Conservation (phyloP, 2,113 vertebrate genomes). For the Gasterosteus aculeatus region DNA sequence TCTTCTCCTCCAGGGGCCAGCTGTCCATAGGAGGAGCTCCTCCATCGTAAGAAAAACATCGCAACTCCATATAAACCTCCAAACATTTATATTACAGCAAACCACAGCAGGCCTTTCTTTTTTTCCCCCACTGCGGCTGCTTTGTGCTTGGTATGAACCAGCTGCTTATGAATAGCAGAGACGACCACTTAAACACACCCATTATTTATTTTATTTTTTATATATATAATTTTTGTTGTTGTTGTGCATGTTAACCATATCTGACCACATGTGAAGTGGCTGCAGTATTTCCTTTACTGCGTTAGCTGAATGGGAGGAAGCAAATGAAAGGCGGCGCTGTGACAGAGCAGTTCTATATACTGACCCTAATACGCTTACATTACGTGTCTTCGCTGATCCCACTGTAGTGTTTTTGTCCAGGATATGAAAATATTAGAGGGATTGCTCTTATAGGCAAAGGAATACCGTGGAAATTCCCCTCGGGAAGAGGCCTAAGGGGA, state of each 20-base stretch:
- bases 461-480: slow-evolving; percentile 55
- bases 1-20: slow-evolving; percentile 62
- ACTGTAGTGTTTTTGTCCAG: slow-evolving; percentile 45
- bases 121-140: slow-evolving; percentile 68
- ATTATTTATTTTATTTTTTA: slow-evolving; percentile 42
- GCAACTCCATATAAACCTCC: slow-evolving; percentile 78
- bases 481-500: slow-evolving; percentile 48
- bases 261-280: slow-evolving; percentile 15
- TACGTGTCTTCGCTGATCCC: slow-evolving; percentile 40
- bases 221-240: slow-evolving; percentile 12
- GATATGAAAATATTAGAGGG: slow-evolving; percentile 72
- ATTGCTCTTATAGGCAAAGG: slow-evolving; percentile 53
- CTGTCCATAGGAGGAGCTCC: slow-evolving; percentile 74
- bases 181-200: slow-evolving; percentile 78
- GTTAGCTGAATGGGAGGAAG: slow-evolving; percentile 39
- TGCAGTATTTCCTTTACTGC: slow-evolving; percentile 48
- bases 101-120: slow-evolving; percentile 69
- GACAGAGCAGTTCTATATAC: slow-evolving; percentile 37
- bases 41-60: slow-evolving; percentile 78
- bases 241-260: slow-evolving; percentile 32
- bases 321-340: slow-evolving; percentile 53
- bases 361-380: neutral
- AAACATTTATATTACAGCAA: slow-evolving; percentile 82
- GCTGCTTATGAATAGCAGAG: slow-evolving; percentile 76
- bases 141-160: slow-evolving; percentile 71